These are phyloP conservation scores for Chelonus insularis DNA, from an alignment of 1,140 invertebrate species.

Conservation along the genomic window DNA sequence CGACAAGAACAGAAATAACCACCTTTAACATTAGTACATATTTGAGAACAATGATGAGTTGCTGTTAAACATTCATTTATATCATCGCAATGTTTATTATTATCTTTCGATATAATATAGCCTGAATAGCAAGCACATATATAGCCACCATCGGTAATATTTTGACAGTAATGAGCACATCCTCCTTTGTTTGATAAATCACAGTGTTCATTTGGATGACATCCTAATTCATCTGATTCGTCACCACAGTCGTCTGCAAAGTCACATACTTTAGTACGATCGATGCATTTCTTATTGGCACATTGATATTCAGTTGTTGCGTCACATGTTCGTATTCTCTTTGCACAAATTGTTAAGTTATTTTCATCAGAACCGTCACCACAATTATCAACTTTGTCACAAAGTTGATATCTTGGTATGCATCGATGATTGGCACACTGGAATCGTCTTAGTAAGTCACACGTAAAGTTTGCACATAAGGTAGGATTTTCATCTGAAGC, in stretches of 20 bases:
- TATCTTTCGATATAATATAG: slow-evolving; percentile 76
- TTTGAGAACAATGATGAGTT: slow-evolving; percentile 86
- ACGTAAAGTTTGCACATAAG: slow-evolving; percentile 82
- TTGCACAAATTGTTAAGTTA: slow-evolving; percentile 83
- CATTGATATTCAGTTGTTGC: slow-evolving; percentile 81
- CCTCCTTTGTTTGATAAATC: slow-evolving; percentile 77
- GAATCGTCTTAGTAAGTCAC: slow-evolving; percentile 78
- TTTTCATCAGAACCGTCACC: slow-evolving; percentile 93
- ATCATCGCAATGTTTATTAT: slow-evolving; percentile 80
- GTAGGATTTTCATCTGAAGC: slow-evolving; percentile 81
- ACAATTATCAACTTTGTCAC: slow-evolving; percentile 88
- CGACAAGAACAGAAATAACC: slow-evolving; percentile 86
- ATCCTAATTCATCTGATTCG: slow-evolving; percentile 87
- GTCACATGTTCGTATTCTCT: slow-evolving; percentile 73
- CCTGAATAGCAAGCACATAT: slow-evolving; percentile 87
- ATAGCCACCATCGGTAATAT: slow-evolving; percentile 80
- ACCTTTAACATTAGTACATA: slow-evolving; percentile 91
- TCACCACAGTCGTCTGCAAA: slow-evolving; percentile 81
- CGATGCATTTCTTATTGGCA: slow-evolving; percentile 88
- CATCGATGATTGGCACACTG: slow-evolving; percentile 89
- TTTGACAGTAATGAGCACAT: slow-evolving; percentile 89
- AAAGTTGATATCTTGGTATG: slow-evolving; percentile 80
- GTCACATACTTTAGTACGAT: slow-evolving; percentile 80
- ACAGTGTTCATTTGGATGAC: slow-evolving; percentile 78
- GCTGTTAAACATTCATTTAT: slow-evolving; percentile 88